A percentile compares a stretch with the other conserved stretches of the same genome.
phyloP scores from a whole-genome alignment of 2,797 vertebrate species.

The Danio albolineatus region DNA sequence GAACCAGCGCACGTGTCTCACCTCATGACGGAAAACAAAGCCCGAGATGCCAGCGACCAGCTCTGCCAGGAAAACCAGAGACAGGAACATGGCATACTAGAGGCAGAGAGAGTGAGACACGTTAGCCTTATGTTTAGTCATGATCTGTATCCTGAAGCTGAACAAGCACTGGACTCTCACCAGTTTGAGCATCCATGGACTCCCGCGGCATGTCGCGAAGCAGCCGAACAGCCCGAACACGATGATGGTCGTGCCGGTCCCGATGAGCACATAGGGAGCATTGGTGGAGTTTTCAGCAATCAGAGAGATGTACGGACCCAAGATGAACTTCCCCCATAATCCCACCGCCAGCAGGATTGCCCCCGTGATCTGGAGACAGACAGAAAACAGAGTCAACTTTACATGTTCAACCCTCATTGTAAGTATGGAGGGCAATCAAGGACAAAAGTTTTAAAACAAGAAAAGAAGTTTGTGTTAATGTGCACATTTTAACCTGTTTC shows the following conservation, averaged over 20 bases:
- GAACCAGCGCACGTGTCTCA: conserved; percentile 68
- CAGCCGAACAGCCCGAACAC: conserved; percentile 98
- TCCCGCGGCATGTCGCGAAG: conserved; percentile 97
- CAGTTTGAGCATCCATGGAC: conserved; percentile 99
- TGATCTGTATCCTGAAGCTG: neutral
- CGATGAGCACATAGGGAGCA: conserved; percentile 96
- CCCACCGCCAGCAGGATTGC: conserved; percentile 96
- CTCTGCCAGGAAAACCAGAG: conserved; percentile 93
- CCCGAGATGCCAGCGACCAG: conserved; percentile 96
- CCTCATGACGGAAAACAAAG: conserved; percentile 97
- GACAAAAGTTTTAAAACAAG: conserved; percentile 27
- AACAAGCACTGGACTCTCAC: conserved; percentile 71
- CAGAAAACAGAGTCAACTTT: conserved; percentile 29
- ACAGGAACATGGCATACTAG: conserved; percentile 93
- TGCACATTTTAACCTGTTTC: too few species aligned
- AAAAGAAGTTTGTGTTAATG: too few species aligned
- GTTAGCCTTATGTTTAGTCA: neutral
- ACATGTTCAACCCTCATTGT: neutral
- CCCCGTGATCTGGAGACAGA: conserved; percentile 88
- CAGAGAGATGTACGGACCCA: conserved; percentile 96
- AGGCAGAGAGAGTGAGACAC: conserved; percentile 54
- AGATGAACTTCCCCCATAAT: conserved; percentile 97
- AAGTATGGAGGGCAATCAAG: conserved; percentile 40
- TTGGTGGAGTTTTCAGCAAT: conserved; percentile 99
- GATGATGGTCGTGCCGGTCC: conserved; percentile 96